A percentile compares a stretch with the other conserved stretches of the same genome.
Evolutionary conservation across 2,888 invertebrate species (phyloP).

Genomic region (Mesoligia furuncula): DNA sequence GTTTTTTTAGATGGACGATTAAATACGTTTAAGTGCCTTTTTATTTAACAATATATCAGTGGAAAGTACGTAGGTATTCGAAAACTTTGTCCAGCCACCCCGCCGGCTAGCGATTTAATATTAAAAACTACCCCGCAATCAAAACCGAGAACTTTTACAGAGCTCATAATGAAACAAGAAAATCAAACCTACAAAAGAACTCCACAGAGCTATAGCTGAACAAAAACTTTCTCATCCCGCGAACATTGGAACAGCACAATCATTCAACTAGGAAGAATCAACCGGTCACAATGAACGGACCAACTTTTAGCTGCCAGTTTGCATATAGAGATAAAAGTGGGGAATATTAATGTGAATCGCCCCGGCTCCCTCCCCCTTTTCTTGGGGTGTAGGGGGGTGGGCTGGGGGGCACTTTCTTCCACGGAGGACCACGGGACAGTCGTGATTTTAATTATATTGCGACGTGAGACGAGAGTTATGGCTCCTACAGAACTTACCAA

Average conservation of each 20-base stretch:
- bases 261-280: constrained; percentile 88
- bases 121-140: constrained; percentile 59
- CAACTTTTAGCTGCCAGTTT: constrained; percentile 89
- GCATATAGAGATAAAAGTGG: constrained; percentile 91
- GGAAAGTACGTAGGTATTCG: not conserved
- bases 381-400: constrained; percentile 65
- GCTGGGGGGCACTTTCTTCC: constrained; percentile 83
- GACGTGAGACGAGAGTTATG: constrained; percentile 87
- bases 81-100: constrained; percentile 26
- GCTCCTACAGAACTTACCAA: constrained; percentile 78
- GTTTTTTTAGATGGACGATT: constrained; percentile 8
- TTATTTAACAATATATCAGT: not conserved
- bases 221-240: constrained; percentile 84
- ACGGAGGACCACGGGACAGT: constrained; percentile 88
- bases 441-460: constrained; percentile 90
- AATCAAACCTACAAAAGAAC: constrained; percentile 76
- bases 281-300: constrained; percentile 88
- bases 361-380: constrained; percentile 71
- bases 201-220: constrained; percentile 79
- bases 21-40: not conserved
- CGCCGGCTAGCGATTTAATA: constrained; percentile 30
- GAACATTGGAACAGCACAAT: constrained; percentile 89
- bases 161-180: constrained; percentile 71
- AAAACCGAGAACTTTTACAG: constrained; percentile 52
- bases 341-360: constrained; percentile 90